Base-by-base conservation (phyloP, 2,113 vertebrate genomes). In the Oxyura jamaicensis region DNA sequence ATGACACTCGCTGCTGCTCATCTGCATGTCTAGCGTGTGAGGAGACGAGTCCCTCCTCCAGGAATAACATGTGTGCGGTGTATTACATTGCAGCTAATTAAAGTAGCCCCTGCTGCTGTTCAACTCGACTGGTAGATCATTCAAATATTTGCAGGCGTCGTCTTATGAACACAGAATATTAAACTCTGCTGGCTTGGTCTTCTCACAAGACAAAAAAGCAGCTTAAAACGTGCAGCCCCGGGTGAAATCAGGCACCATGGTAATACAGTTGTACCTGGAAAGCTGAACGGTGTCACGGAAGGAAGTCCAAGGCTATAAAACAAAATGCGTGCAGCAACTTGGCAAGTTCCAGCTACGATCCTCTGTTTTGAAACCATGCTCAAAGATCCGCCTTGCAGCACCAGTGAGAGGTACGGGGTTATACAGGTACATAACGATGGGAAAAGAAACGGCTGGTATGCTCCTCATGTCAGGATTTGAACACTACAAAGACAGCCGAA, bases 81-180 rank as follows among this genome's bases (percentile, higher is more conserved):
- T 77, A 90, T 94, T 93, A 78, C 60, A 48, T 93, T 88, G 81
- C 80, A 50, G 68, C 52, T 86, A 60, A 83, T 93, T 88, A 82
- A 92, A 95, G 88, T 71, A 88, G 86, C 73, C 92, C 88, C 73
- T 83, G 85, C 83, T 81, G 46, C 75, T 69, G 68, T 83, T 90
- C 80, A 63, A 65, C 76, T 90, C 77, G 76, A 68, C 80, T 75
- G 65, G 66, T 93, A 52, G 85, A 86, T 88, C 65, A 68, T 81
- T 77, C 76, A 91, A 83, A 88, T 86, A 91, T 48, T 92, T 87
- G 66, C 66, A 93, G 81, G 44, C 48, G 14, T 81, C 9, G 1
- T 75, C 52, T 71, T 72, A 86, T 10, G 68, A 90, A 83, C 33
- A 35, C 26, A 22, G 72, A 83, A 31, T 93, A 72, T 78, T 80